phyloP scores from a whole-genome alignment of 2,113 vertebrate genomes.

The Dromas ardeola region DNA sequence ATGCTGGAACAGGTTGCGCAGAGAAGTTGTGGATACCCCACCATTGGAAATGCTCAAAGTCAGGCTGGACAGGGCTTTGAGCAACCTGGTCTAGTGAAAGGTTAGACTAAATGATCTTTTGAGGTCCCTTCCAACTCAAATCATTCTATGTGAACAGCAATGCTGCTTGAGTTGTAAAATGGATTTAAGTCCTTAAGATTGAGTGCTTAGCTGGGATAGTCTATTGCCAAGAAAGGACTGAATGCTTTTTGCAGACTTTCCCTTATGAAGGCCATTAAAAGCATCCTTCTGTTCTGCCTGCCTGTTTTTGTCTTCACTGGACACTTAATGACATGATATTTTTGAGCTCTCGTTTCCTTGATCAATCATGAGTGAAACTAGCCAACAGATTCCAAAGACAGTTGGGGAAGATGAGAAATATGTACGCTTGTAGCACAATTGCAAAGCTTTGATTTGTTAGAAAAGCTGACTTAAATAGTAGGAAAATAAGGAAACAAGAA shows the following conservation, averaged over 20 bases:
- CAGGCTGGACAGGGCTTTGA: background rate
- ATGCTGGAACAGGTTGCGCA: background rate
- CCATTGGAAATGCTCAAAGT: background rate
- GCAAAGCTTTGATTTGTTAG: background rate
- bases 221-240: background rate
- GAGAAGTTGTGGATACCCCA: background rate
- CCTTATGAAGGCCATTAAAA: background rate
- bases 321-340: background rate
- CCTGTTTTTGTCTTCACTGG: background rate
- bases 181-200: background rate
- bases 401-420: background rate
- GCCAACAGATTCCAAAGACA: background rate
- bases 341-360: background rate
- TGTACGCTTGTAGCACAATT: fast-evolving
- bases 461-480: background rate
- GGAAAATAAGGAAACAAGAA: background rate
- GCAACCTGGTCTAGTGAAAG: background rate
- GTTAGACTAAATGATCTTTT: background rate
- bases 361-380: background rate
- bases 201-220: background rate
- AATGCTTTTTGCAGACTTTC: background rate
- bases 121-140: background rate
- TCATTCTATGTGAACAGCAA: background rate
- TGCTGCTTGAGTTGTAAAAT: background rate
- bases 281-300: background rate